A percentile compares a stretch with the other conserved stretches of the same genome.
Conservation (phyloP, 1,140 invertebrate genomes). For the Eufriesea mexicana region DNA sequence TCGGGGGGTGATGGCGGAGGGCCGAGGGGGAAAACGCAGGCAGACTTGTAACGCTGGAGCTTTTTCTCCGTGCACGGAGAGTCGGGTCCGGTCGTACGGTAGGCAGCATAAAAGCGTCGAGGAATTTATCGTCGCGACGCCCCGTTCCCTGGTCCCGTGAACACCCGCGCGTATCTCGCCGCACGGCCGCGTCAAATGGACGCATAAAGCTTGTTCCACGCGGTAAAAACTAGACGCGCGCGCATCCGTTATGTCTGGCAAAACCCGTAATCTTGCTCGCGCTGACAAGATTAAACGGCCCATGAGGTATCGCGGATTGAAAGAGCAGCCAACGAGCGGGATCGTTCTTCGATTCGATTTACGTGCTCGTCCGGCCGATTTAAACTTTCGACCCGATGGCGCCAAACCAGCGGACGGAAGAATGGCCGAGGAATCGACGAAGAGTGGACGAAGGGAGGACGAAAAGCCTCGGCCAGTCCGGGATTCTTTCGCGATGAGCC, state of each 20-base stretch:
- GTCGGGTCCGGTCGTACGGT: not conserved
- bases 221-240: slow-evolving; percentile 46
- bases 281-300: slow-evolving; percentile 23
- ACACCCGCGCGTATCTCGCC: slow-evolving; percentile 21
- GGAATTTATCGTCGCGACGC: slow-evolving; percentile 48
- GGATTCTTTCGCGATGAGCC: too few species aligned
- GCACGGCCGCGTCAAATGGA: slow-evolving; percentile 50
- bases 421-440: too few species aligned
- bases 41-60: not conserved
- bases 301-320: not conserved
- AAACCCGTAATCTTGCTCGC: slow-evolving; percentile 36
- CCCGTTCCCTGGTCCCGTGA: slow-evolving; percentile 2
- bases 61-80: slow-evolving; percentile 29
- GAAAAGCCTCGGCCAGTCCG: too few species aligned
- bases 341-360: not conserved
- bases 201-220: slow-evolving; percentile 37
- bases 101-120: slow-evolving; percentile 5
- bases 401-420: too few species aligned
- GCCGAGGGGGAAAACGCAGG: not conserved
- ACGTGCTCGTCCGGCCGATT: too few species aligned
- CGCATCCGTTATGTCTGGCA: slow-evolving; percentile 69
- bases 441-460: too few species aligned
- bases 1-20: too few species aligned
- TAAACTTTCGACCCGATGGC: too few species aligned
- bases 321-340: too few species aligned